Percentiles rank a stretch among this genome's conserved stretches.
Conservation (phyloP, 2,797 vertebrate species). For the Oophaga sylvatica region DNA sequence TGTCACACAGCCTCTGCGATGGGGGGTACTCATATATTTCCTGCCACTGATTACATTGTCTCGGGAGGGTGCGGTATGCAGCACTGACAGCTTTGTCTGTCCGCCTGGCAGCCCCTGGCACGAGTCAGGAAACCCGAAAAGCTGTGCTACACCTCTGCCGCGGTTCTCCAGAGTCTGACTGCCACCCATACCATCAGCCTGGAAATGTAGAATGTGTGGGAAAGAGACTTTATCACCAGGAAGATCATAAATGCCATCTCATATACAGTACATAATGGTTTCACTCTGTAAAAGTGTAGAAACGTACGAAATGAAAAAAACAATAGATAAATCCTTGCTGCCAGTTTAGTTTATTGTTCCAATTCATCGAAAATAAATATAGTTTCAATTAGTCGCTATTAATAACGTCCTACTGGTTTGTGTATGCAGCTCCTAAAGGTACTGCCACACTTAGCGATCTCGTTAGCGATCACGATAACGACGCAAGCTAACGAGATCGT, state of each 20-base stretch:
- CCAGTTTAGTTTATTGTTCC: too few relatives aligned
- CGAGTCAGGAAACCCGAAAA: conserved; percentile 48
- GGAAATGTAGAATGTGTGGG: not conserved
- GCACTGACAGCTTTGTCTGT: conserved; percentile 57
- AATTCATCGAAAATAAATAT: too few relatives aligned
- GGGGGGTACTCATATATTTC: conserved; percentile 41
- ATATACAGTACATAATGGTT: too few relatives aligned
- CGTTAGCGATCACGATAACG: too few relatives aligned
- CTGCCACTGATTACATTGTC: conserved; percentile 59
- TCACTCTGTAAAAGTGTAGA: too few relatives aligned
- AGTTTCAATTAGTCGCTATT: too few relatives aligned
- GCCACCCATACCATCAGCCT: not conserved
- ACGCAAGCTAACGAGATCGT: too few relatives aligned
- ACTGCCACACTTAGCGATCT: too few relatives aligned
- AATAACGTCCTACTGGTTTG: too few relatives aligned
- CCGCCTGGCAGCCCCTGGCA: conserved; percentile 52
- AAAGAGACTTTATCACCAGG: not conserved
- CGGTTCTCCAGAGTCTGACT: not conserved
- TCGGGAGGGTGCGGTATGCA: conserved; percentile 49
- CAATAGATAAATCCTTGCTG: too few relatives aligned
- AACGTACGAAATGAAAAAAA: too few relatives aligned
- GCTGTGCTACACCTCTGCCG: conserved; percentile 40
- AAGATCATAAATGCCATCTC: not conserved
- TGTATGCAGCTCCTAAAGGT: too few relatives aligned
- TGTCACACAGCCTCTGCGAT: conserved; percentile 24